Base-by-base conservation (phyloP, 2,888 invertebrate genomes). In the Chaetogeoica ovagalla region DNA sequence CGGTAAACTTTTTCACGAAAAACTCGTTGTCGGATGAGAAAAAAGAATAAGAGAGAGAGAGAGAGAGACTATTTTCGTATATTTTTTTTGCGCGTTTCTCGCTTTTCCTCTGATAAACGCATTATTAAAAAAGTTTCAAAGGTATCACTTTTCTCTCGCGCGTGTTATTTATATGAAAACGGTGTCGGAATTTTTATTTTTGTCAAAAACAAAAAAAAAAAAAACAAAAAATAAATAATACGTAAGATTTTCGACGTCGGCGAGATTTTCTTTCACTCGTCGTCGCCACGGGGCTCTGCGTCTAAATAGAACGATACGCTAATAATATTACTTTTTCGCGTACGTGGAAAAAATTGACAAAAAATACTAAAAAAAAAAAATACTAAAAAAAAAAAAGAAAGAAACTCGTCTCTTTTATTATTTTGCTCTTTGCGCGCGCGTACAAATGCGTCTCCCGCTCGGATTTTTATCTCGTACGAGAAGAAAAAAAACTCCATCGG, bases 91-190 rank as follows among this genome's bases (percentile, higher is more conserved):
- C 59, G 68, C 30, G 39, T 39, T 55, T 39, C 23, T 30, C 30
- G 30, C 48, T 65, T 55, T 43, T 30, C 1, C 23, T n/a, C 55
- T 52, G 3, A 52, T 73, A 63, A 72, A 62, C 63, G 75, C 57
- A 43, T 76, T 76, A 76, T 76, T 76, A 76, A 76, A 76, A 76
- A 76, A 76, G 75, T 76, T 75, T 68, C 7, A 48, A 76, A 57
- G 15, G 75, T 68, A 68, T 59, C 59, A 68, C 57, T 66, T 75
- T 66, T 68, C 59, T 57, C 11, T 57, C 75, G 43, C 7, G 57
- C 11, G 57, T 9, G 7, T 43, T 15, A 55, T 60, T 7, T 9
- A 9, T 60, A 17, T 66, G 30, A 39, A 55, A 21, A 52, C 37
- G 3, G 21, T 5, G 19, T 30, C 6, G 11, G 48, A 37, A 37